Evolutionary conservation across 2,888 invertebrate genomes (phyloP), one percentile per base, ranked within the genome.

Genomic region (Autographa gamma): DNA sequence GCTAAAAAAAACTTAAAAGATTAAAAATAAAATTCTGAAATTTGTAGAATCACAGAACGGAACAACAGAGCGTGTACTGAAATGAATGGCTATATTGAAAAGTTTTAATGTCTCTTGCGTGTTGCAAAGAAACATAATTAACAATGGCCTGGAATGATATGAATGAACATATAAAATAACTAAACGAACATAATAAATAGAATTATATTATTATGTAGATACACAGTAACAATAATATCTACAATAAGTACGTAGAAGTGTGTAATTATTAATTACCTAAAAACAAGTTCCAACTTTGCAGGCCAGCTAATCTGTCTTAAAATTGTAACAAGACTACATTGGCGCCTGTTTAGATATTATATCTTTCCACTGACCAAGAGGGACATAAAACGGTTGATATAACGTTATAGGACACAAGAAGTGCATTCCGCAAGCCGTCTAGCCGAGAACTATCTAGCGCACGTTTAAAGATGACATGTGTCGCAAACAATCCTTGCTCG

Each of bases 401-500:
- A 60, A 62, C 62, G 54, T 68, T 69, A 73, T 63, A 70, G 74
- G 71, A 68, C 61, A 73, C 69, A 77, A 81, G 81, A 77, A 81
- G 56, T 78, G 71, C 71, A 74, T 69, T 84, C 79, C 69, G 74
- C 70, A 77, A 76, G 74, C 81, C 73, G 80, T 82, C 78, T 81
- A 69, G 59, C 63, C n/a, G n/a, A 63, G 60, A 79, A 34, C 64
- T 41, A 71, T 70, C 71, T 74, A 66, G 72, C 67, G 72, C 72
- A 63, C 71, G 73, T 72, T 80, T 78, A 76, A 73, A 65, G 72
- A 75, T 75, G 71, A 62, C 81, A 84, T 80, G 75, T 85, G 86
- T 84, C 82, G 80, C 84, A 77, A 76, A 81, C 80, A 83, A 87
- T 76, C 83, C 80, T 77, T 81, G 83, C 77, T 80, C 73, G 79